Evolutionary conservation across 92 coral and sea anemone genomes (phyloP).

Genomic region (Porites evermanni): DNA sequence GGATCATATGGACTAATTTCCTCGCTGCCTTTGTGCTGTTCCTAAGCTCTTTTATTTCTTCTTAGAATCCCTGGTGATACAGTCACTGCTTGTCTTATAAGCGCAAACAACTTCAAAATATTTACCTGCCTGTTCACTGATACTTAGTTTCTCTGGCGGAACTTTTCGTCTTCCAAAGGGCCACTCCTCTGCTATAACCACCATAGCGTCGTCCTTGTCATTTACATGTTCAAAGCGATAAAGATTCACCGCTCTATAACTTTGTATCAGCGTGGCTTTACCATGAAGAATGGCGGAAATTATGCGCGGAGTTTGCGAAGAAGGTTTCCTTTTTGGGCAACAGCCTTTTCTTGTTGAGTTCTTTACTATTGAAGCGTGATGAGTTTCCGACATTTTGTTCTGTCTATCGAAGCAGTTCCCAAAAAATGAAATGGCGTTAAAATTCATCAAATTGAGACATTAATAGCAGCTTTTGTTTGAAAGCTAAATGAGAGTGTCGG

Average conservation of each 20-base stretch:
- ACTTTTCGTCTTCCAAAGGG: conserved; percentile 11
- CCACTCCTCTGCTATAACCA: conserved; percentile 69
- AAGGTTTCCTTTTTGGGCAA: background rate
- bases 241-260: conserved; percentile 39
- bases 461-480: background rate
- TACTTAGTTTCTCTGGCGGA: background rate
- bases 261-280: conserved; percentile 48
- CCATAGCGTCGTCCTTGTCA: conserved; percentile 42
- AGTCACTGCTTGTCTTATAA: conserved; percentile 29
- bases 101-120: conserved; percentile 34
- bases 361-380: background rate
- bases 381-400: conserved; percentile 23
- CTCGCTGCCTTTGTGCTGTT: background rate
- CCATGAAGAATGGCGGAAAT: conserved; percentile 64
- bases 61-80: background rate
- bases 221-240: conserved; percentile 59
- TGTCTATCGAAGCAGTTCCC: background rate
- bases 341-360: background rate
- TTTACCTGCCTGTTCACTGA: conserved; percentile 47
- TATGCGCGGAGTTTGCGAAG: conserved; percentile 31
- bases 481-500: background rate
- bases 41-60: background rate
- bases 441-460: background rate
- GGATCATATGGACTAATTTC: background rate
- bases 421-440: conserved; percentile 6